These are phyloP conservation scores for Toxotes chatareus DNA, from an alignment of 2,113 vertebrate species.

Conservation along the genomic window DNA sequence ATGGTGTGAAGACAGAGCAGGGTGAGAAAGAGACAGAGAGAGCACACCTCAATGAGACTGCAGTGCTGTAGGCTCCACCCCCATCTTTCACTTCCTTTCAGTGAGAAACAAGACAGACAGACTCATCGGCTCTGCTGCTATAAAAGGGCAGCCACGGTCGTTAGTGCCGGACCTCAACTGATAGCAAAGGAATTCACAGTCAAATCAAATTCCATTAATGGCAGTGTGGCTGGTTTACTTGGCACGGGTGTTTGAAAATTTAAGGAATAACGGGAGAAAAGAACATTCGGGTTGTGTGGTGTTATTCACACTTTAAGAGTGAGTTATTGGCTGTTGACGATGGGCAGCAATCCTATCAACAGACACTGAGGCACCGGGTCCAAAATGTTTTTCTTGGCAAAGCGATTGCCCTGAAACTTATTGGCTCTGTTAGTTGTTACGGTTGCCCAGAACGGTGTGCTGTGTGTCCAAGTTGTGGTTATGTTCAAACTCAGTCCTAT, in stretches of 20 bases:
- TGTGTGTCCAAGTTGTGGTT: conserved; percentile 22
- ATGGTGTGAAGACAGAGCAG: conserved; percentile 2
- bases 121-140: conserved; percentile 19
- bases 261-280: conserved; percentile 30
- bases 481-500: neutral
- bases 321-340: conserved; percentile 35
- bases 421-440: conserved; percentile 38
- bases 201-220: conserved; percentile 8
- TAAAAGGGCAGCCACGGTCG: conserved; percentile 25
- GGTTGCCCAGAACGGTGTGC: conserved; percentile 52
- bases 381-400: conserved; percentile 69
- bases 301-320: conserved; percentile 44
- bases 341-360: conserved; percentile 41
- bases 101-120: conserved; percentile 32
- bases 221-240: neutral
- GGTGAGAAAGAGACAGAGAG: conserved; percentile 14
- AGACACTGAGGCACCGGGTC: conserved; percentile 48
- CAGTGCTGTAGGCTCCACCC: conserved; percentile 43
- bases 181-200: neutral
- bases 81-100: conserved; percentile 27
- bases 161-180: neutral
- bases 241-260: conserved; percentile 4
- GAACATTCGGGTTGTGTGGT: conserved; percentile 51
- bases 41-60: conserved; percentile 48
- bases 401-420: conserved; percentile 51